phyloP scores from a whole-genome alignment of 2,113 vertebrate species.

The Sardina pilchardus region DNA sequence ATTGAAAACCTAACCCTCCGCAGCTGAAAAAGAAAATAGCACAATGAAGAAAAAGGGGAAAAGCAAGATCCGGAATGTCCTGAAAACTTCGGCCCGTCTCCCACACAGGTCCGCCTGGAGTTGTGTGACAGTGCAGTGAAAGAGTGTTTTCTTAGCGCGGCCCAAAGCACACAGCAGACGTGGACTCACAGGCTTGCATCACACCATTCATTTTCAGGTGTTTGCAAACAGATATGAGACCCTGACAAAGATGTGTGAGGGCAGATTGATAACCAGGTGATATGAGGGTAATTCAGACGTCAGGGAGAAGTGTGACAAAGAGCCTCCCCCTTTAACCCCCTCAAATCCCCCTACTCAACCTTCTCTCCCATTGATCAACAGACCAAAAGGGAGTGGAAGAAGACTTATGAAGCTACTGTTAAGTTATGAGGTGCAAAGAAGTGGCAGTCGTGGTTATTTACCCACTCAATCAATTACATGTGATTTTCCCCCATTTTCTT shows the following conservation, averaged over 20 bases:
- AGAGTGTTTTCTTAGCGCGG: constrained; percentile 6
- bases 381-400: background rate
- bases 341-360: background rate
- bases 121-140: constrained; percentile 1
- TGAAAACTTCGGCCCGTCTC: background rate
- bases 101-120: background rate
- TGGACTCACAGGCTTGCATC: constrained; percentile 6
- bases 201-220: constrained; percentile 7
- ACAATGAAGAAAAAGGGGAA: constrained; percentile 11
- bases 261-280: constrained; percentile 27
- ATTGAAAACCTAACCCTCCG: constrained; percentile 11
- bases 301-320: constrained; percentile 8
- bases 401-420: constrained; percentile 20
- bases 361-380: background rate
- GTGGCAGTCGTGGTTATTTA: background rate
- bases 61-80: background rate
- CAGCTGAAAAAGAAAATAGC: constrained; percentile 16
- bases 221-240: constrained; percentile 16
- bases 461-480: background rate
- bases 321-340: background rate
- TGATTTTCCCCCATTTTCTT: background rate
- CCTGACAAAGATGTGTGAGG: constrained; percentile 22
- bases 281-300: constrained; percentile 4
- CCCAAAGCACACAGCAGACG: background rate
- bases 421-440: constrained; percentile 14